Evolutionary conservation across 2,888 invertebrate species (phyloP).

Genomic region (Spicauda simplicius): DNA sequence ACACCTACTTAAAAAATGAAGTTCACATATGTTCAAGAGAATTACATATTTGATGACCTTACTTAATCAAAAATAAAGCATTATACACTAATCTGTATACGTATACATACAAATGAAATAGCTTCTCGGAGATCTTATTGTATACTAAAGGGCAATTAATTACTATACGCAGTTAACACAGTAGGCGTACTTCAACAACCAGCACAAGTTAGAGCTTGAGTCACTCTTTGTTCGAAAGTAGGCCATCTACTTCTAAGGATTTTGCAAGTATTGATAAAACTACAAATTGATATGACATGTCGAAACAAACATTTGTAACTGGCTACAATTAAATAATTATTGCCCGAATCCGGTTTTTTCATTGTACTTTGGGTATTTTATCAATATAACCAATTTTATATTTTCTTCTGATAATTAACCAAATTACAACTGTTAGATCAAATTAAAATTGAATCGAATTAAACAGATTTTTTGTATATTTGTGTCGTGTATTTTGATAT

Average conservation of each 20-base stretch:
- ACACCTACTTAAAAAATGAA: too few species aligned
- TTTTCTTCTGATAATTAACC: too few species aligned
- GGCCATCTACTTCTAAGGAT: constrained; percentile 69
- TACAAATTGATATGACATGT: constrained; percentile 32
- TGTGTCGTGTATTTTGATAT: too few species aligned
- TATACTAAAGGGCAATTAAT: neutral
- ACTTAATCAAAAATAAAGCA: too few species aligned
- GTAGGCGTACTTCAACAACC: constrained; percentile 43
- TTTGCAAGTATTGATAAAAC: constrained; percentile 63
- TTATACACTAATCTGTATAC: too few species aligned
- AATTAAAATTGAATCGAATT: too few species aligned
- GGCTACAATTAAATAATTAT: neutral
- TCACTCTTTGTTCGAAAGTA: constrained; percentile 75
- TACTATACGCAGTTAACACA: neutral
- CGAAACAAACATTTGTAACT: constrained; percentile 16
- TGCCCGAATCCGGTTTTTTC: neutral
- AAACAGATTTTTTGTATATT: too few species aligned
- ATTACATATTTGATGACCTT: too few species aligned
- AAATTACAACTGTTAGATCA: too few species aligned
- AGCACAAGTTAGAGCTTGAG: constrained; percentile 61
- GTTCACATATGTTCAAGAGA: neutral
- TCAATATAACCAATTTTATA: neutral
- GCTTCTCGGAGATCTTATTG: neutral
- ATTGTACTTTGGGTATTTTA: too few species aligned
- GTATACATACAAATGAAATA: neutral